Evolutionary conservation across 1,140 invertebrate genomes (phyloP).

Genomic region (Cataglyphis hispanica): DNA sequence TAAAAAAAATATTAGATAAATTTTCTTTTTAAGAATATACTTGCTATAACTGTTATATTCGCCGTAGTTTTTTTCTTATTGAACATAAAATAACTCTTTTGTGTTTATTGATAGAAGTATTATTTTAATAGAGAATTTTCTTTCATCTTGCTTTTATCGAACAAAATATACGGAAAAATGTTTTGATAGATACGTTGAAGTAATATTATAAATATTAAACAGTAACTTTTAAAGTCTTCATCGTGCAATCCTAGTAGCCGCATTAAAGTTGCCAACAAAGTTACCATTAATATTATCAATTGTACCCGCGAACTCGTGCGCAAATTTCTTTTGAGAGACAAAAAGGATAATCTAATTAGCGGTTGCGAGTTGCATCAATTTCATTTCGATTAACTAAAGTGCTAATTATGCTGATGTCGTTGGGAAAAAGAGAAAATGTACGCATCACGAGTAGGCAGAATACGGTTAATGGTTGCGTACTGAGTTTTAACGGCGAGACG

Average conservation of each 20-base stretch:
- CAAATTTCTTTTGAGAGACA: neutral
- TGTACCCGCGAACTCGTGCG: neutral
- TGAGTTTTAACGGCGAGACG: slow-evolving; percentile 65
- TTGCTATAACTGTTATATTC: neutral
- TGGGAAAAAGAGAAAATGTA: slow-evolving; percentile 12
- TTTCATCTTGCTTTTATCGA: neutral
- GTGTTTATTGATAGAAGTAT: neutral
- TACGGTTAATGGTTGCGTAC: slow-evolving; percentile 58
- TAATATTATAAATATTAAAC: neutral
- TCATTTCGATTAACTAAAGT: slow-evolving; percentile 49
- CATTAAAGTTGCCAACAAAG: neutral
- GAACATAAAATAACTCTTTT: slow-evolving; percentile 10
- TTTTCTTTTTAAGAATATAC: neutral
- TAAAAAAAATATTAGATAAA: neutral
- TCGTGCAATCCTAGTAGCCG: neutral
- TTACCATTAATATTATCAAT: neutral
- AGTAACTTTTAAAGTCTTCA: neutral
- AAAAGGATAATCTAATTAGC: slow-evolving; percentile 13
- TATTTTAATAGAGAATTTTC: slow-evolving; percentile 10
- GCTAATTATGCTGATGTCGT: slow-evolving; percentile 50
- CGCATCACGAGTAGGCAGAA: slow-evolving; percentile 35
- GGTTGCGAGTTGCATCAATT: slow-evolving; percentile 15
- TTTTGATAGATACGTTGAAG: neutral
- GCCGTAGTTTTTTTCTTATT: neutral
- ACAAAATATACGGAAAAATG: neutral